Evolutionary conservation across 2,888 invertebrate genomes (phyloP).

Genomic region (Sphaerophoria taeniata): DNA sequence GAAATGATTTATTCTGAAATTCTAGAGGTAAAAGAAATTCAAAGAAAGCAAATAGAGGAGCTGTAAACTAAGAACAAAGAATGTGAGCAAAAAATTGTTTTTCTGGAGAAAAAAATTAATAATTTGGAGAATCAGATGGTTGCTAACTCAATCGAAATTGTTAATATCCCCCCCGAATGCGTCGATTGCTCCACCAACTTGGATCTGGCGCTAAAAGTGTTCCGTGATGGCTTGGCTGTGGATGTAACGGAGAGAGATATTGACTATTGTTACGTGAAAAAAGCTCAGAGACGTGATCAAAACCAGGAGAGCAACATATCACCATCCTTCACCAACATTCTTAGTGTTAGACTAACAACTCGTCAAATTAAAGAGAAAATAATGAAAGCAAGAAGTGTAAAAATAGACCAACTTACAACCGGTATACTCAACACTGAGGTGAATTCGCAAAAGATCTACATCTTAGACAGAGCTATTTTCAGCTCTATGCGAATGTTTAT

Average conservation of each 20-base stretch:
- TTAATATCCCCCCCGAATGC: too few species aligned
- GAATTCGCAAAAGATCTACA: constrained; percentile 27
- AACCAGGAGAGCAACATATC: constrained; percentile 5
- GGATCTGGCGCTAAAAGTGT: too few species aligned
- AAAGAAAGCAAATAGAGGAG: constrained; percentile 9
- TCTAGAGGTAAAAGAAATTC: constrained; percentile 11
- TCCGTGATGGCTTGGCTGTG: too few species aligned
- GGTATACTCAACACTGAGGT: constrained; percentile 19
- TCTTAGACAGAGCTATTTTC: too few species aligned
- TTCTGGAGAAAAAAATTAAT: too few species aligned
- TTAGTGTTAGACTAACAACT: constrained; percentile 33
- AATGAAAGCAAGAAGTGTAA: constrained; percentile 24
- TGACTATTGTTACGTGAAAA: too few species aligned
- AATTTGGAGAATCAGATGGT: too few species aligned
- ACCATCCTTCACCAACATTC: constrained; percentile 14
- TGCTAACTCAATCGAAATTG: too few species aligned
- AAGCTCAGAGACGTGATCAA: constrained; percentile 24
- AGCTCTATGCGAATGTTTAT: too few species aligned
- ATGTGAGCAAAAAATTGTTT: constrained; percentile 26
- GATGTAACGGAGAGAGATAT: too few species aligned
- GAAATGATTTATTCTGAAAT: constrained; percentile 4
- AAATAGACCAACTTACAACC: constrained; percentile 18
- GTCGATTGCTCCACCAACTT: too few species aligned
- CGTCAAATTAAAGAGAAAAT: constrained; percentile 42
- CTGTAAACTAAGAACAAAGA: constrained; percentile 1